Evolutionary conservation across 2,888 invertebrate species (phyloP).

Genomic region (Drosophila falleni): DNA sequence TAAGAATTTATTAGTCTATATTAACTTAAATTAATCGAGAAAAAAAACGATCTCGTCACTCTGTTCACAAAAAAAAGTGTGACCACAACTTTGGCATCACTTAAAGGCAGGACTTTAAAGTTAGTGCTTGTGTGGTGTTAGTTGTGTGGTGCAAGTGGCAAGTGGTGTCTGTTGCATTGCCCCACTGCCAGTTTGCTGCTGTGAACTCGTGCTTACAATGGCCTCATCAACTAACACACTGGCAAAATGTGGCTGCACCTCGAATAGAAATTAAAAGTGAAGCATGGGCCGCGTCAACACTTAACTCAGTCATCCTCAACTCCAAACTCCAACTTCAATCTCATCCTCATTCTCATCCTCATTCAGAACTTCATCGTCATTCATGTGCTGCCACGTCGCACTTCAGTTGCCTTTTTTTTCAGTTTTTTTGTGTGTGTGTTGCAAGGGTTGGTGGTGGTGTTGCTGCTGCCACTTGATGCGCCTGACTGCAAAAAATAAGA

Average conservation of each 20-base stretch:
- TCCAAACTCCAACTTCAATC: background rate
- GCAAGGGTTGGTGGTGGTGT: constrained; percentile 16
- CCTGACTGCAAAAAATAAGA: constrained; percentile 15
- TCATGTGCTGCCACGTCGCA: constrained; percentile 39
- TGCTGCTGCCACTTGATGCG: constrained; percentile 51
- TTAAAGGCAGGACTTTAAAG: constrained; percentile 2
- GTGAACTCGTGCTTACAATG: constrained; percentile 59
- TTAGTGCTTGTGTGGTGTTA: background rate
- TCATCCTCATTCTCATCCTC: constrained; percentile 17
- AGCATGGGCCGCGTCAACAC: constrained; percentile 50
- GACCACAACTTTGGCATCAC: background rate
- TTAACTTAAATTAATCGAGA: too few relatives aligned
- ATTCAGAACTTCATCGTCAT: constrained; percentile 6
- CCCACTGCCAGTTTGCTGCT: constrained; percentile 17
- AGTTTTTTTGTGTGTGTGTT: constrained; percentile 4
- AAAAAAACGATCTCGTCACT: too few relatives aligned
- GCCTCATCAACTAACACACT: constrained; percentile 66
- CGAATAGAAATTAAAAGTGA: constrained; percentile 69
- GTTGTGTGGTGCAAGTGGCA: background rate
- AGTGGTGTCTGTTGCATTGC: background rate
- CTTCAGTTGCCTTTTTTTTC: constrained; percentile 26
- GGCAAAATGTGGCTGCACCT: constrained; percentile 36
- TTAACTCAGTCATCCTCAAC: constrained; percentile 42
- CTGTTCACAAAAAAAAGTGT: background rate
- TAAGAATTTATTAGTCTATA: too few relatives aligned